A percentile compares a stretch with the other conserved stretches of the same genome.
Conservation (phyloP, 2,888 invertebrate genomes). For the Cephus pulcher region DNA sequence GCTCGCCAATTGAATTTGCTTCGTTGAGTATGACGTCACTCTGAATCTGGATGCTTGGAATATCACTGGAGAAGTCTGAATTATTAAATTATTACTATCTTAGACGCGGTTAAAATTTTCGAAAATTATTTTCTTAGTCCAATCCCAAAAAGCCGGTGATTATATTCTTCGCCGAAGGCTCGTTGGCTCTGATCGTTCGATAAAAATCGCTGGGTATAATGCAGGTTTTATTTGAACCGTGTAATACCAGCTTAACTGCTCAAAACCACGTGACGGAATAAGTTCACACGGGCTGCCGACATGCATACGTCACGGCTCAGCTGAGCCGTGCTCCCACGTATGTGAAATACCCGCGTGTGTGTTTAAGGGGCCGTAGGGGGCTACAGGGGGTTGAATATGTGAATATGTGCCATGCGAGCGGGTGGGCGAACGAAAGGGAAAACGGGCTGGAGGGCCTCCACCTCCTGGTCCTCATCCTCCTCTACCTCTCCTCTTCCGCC, state of each 20-base stretch:
- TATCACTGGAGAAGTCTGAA: background rate
- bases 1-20: background rate
- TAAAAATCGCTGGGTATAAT: background rate
- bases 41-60: background rate
- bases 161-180: background rate
- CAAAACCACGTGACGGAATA: slow-evolving; percentile 42
- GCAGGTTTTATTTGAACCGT: background rate
- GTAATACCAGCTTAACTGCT: slow-evolving; percentile 19
- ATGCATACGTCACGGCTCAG: slow-evolving; percentile 47
- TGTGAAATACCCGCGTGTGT: slow-evolving; percentile 33
- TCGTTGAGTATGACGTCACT: background rate
- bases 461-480: slow-evolving; percentile 33
- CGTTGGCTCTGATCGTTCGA: background rate
- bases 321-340: slow-evolving; percentile 42
- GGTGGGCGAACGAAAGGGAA: slow-evolving; percentile 56
- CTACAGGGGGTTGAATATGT: slow-evolving; percentile 48
- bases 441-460: slow-evolving; percentile 50
- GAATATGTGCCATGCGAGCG: slow-evolving; percentile 56
- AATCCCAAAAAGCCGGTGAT: background rate
- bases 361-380: slow-evolving; percentile 25
- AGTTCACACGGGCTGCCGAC: slow-evolving; percentile 39
- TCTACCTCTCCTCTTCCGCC: slow-evolving; percentile 25
- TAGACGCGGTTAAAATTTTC: background rate
- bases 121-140: background rate
- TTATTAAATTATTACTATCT: background rate